Evolutionary conservation across 2,888 invertebrate genomes (phyloP).

Genomic region (Scelioninae gen. 1): DNA sequence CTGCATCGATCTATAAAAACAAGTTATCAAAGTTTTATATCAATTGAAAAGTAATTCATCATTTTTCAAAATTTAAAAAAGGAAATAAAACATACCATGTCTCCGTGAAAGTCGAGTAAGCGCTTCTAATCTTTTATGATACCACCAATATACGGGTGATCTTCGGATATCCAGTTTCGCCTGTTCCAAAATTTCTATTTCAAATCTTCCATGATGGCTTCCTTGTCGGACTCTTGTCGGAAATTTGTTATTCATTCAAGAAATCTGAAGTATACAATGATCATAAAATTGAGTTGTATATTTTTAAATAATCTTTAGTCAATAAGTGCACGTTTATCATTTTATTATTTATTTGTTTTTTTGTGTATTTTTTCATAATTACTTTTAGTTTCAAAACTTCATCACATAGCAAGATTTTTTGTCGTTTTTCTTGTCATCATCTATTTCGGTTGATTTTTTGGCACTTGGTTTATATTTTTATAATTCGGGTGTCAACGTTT

Average conservation of each 20-base stretch:
- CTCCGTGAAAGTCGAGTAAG: slow-evolving; percentile 24
- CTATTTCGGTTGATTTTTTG: slow-evolving; percentile 16
- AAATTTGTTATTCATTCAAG: neutral
- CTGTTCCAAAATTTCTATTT: too few species aligned
- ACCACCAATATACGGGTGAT: too few species aligned
- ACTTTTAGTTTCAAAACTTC: slow-evolving; percentile 25
- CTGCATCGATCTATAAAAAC: too few species aligned
- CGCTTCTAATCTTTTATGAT: too few species aligned
- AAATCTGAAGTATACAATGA: neutral
- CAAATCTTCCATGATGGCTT: too few species aligned
- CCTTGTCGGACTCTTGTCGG: too few species aligned
- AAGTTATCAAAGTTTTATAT: too few species aligned
- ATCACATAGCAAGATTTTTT: slow-evolving; percentile 26
- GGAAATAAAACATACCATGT: slow-evolving; percentile 15
- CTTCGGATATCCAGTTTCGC: too few species aligned
- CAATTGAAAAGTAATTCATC: too few species aligned
- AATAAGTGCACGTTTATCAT: too few species aligned
- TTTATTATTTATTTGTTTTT: too few species aligned
- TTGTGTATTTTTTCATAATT: slow-evolving; percentile 11
- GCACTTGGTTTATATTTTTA: slow-evolving; percentile 46
- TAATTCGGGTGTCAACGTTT: slow-evolving; percentile 21
- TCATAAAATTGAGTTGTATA: neutral
- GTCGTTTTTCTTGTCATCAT: slow-evolving; percentile 22
- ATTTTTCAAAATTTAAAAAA: too few species aligned
- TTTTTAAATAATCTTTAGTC: slow-evolving; percentile 34